Conservation (phyloP, 2,113 vertebrate genomes). For the Chionis minor region DNA sequence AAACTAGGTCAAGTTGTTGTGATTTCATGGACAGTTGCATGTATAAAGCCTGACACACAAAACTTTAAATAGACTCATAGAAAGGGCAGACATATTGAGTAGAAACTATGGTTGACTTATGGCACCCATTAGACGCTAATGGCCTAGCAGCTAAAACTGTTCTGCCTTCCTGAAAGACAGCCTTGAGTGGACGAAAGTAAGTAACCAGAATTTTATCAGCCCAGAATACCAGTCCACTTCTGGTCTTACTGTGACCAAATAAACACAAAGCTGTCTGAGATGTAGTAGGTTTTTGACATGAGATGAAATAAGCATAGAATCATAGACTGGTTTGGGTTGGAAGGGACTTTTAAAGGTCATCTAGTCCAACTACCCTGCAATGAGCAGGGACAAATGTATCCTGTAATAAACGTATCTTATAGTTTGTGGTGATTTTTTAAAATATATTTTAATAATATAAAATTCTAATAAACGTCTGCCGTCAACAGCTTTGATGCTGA, state of each 20-base stretch:
- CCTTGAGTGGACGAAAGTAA: neutral
- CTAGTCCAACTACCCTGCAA: neutral
- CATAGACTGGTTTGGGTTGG: neutral
- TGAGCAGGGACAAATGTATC: neutral
- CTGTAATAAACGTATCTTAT: neutral
- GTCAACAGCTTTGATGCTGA: neutral
- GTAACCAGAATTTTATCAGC: neutral
- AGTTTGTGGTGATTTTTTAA: neutral
- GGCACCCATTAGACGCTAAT: neutral
- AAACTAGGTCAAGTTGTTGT: neutral
- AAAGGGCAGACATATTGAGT: neutral
- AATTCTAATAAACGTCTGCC: neutral
- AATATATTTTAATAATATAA: neutral
- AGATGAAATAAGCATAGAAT: neutral
- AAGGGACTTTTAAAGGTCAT: neutral
- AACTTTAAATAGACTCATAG: neutral
- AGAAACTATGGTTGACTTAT: neutral
- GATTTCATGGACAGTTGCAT: neutral
- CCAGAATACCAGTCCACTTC: neutral
- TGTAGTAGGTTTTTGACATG: neutral
- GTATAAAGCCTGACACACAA: neutral
- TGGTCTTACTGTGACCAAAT: neutral
- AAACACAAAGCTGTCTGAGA: neutral
- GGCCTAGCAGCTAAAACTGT: neutral
- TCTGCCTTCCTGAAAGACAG: neutral